Conservation (phyloP, 1,140 invertebrate species). For the Formica selysi region DNA sequence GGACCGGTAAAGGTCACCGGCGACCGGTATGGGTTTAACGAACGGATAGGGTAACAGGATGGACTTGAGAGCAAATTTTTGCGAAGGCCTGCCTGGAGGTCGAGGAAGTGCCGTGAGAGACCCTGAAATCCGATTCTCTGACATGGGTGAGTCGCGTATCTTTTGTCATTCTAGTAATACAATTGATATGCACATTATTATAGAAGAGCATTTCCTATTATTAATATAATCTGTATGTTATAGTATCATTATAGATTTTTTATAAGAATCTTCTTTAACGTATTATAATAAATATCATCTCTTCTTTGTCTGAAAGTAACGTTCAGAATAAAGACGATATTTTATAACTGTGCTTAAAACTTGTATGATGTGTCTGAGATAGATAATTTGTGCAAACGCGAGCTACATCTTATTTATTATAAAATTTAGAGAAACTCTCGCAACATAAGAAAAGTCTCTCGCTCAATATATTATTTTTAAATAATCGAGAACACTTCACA, state of each 20-base stretch:
- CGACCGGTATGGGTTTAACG: constrained; percentile 65
- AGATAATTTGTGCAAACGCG: too few species aligned
- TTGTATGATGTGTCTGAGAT: too few species aligned
- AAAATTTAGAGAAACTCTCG: too few species aligned
- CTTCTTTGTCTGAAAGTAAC: too few species aligned
- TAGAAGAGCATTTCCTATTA: not conserved
- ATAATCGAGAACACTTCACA: not conserved
- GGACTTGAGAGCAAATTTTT: constrained; percentile 60
- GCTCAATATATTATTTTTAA: not conserved
- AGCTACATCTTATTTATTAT: too few species aligned
- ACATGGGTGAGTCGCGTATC: not conserved
- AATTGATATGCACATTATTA: constrained; percentile 38
- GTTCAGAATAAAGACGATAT: too few species aligned
- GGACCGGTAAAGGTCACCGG: constrained; percentile 59
- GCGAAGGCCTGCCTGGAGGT: constrained; percentile 58
- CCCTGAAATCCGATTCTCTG: constrained; percentile 41
- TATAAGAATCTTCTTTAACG: not conserved
- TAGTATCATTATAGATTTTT: not conserved
- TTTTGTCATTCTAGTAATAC: constrained; percentile 24
- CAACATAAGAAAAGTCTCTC: too few species aligned
- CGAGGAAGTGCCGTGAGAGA: constrained; percentile 48
- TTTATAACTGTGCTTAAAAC: too few species aligned
- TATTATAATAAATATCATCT: too few species aligned
- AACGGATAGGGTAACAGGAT: constrained; percentile 51
- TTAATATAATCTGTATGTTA: not conserved